Base-by-base conservation (phyloP, 1,140 invertebrate species). In the Campoletis sonorensis region DNA sequence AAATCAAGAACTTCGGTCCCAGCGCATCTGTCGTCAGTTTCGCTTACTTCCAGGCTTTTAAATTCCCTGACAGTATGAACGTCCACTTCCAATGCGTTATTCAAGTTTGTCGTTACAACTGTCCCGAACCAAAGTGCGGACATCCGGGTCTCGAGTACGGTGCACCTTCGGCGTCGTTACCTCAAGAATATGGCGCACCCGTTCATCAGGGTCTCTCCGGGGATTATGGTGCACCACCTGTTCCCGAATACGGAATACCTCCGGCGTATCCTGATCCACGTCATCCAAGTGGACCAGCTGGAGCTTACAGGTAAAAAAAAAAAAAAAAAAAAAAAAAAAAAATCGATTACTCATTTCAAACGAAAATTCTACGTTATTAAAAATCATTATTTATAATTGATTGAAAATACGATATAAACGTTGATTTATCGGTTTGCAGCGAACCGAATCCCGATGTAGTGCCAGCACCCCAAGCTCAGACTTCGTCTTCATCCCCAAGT, bases 1-100 rank as follows among this genome's bases (percentile, higher is more conserved):
- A 98, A 92, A 97, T 98, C 82, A 98, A 98, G 92, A 98, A 98
- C 93, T 98, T 98, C 82, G 98, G 97, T 0, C 96, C 97, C 0
- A 97, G 96, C 33, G 98, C 98, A 7, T 98, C 97, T 0, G 98
- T 98, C 0, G 96, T 98, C 1, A 97, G 97, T 71, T 98, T 98
- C 87, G 97, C 98, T 2, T 98, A 98, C 92, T 98, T 98, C 96
- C 97, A 98, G 92, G 97, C 97, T 0, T 98, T 98, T 93, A 98
- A 98, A 91, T 98, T 98, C 95, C 97, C 97, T 0, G 97, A 98
- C 89, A 98, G 97, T 15, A 98, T 98, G 97, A 98, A 98, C 88
- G 97, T 98, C 1, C 97, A 98, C 93, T 98, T 98, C 95, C 98
- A 98, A 90, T 98, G 97, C 88, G 97, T 98, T 1, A 98, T 98